Conservation (phyloP, 23 tunicate species). For the Halocynthia aurantium region DNA sequence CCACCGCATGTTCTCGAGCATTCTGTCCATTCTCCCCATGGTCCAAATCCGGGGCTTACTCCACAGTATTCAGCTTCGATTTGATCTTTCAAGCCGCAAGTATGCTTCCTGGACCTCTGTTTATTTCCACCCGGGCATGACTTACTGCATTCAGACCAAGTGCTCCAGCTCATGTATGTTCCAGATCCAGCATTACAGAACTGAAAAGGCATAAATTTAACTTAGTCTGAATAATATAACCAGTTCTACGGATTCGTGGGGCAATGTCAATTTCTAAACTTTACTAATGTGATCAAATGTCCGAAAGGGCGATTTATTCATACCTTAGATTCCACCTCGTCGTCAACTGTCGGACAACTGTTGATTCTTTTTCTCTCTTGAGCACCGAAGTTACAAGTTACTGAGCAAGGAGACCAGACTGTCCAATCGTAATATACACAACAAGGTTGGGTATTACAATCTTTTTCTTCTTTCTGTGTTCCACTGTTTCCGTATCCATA, state of each 20-base stretch:
- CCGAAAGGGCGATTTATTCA: too few species aligned
- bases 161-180: conserved; percentile 17
- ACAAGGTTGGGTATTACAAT: conserved; percentile 55
- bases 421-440: conserved; percentile 63
- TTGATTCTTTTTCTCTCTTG: conserved; percentile 23
- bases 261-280: too few species aligned
- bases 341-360: neutral
- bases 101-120: conserved; percentile 42
- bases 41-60: conserved; percentile 48
- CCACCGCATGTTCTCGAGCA: conserved; percentile 48
- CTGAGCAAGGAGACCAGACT: conserved; percentile 70
- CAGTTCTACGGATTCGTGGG: too few species aligned
- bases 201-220: neutral
- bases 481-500: neutral
- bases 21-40: conserved; percentile 42
- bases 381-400: conserved; percentile 63
- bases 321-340: neutral
- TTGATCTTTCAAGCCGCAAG: conserved; percentile 47
- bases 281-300: too few species aligned
- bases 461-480: neutral
- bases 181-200: conserved; percentile 34
- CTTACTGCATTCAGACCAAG: conserved; percentile 31
- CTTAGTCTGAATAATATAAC: too few species aligned
- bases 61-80: conserved; percentile 61
- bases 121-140: conserved; percentile 46